These are phyloP conservation scores for Neria commutata DNA, from an alignment of 2,888 invertebrate species.

Conservation along the genomic window DNA sequence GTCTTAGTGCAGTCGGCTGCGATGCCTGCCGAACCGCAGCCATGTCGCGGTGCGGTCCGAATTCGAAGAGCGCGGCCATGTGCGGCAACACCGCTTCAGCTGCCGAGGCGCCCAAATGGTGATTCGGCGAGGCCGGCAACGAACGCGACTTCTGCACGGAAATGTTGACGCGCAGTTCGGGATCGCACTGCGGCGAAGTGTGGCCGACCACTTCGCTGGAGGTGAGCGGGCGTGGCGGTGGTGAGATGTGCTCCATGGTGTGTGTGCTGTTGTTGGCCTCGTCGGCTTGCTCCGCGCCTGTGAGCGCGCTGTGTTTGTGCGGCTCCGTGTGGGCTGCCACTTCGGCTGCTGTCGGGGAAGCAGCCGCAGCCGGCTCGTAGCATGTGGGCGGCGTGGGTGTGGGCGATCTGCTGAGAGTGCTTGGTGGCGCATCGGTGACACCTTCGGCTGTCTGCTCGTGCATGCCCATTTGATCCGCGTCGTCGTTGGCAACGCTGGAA, in stretches of 20 bases:
- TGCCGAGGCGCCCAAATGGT: constrained; percentile 33
- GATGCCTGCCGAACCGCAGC: constrained; percentile 25
- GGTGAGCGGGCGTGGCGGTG: constrained; percentile 56
- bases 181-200: constrained; percentile 41
- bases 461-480: constrained; percentile 6
- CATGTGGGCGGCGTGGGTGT: not conserved
- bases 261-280: constrained; percentile 20
- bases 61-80: constrained; percentile 45
- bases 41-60: constrained; percentile 31
- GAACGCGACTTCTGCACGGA: constrained; percentile 54
- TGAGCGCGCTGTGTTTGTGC: not conserved
- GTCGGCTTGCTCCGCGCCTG: no score
- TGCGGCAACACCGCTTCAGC: constrained; percentile 33
- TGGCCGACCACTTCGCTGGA: constrained; percentile 53
- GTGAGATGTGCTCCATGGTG: constrained; percentile 31
- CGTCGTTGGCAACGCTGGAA: constrained; percentile 16
- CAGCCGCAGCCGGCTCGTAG: no score
- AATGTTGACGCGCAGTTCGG: constrained; percentile 43
- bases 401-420: not conserved
- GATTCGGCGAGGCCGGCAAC: constrained; percentile 54
- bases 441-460: not conserved
- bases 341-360: no score
- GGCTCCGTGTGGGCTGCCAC: not conserved
- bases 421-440: constrained; percentile 20
- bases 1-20: constrained; percentile 7